These are phyloP conservation scores for Lysandra coridon DNA, from an alignment of 2,888 invertebrate species.

Conservation along the genomic window DNA sequence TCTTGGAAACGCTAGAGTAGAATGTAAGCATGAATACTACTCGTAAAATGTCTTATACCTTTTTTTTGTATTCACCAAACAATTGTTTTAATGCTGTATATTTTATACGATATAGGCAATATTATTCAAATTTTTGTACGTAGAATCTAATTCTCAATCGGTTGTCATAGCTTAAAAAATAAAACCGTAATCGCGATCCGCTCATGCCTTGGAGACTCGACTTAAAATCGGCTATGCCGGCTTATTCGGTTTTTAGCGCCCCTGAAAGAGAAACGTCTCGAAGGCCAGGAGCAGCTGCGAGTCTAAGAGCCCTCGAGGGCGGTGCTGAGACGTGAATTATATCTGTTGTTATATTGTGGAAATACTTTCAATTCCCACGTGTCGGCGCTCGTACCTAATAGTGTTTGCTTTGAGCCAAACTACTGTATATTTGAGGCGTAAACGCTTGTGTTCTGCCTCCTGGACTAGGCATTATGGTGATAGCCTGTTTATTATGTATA, in stretches of 20 bases:
- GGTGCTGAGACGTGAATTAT: constrained; percentile 42
- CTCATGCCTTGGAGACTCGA: constrained; percentile 41
- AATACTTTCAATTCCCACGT: constrained; percentile 37
- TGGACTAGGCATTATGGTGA: constrained; percentile 18
- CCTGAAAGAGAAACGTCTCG: constrained; percentile 62
- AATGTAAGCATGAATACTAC: background rate
- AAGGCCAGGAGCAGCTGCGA: constrained; percentile 42
- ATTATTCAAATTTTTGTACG: no score
- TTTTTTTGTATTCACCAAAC: background rate
- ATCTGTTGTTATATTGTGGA: constrained; percentile 41
- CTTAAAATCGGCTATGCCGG: constrained; percentile 61
- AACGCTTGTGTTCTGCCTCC: constrained; percentile 19
- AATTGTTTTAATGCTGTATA: background rate
- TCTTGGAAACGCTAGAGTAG: background rate
- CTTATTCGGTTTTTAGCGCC: constrained; percentile 75
- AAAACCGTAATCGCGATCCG: constrained; percentile 26
- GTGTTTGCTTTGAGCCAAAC: constrained; percentile 25
- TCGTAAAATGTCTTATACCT: background rate
- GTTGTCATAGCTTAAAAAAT: background rate
- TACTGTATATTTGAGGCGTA: constrained; percentile 13
- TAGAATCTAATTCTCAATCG: background rate
- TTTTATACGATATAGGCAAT: background rate
- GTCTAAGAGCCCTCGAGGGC: constrained; percentile 43
- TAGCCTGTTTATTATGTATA: constrained; percentile 23
- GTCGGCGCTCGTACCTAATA: constrained; percentile 25